Conservation (phyloP, 2,888 invertebrate species). For the Thera britannica region DNA sequence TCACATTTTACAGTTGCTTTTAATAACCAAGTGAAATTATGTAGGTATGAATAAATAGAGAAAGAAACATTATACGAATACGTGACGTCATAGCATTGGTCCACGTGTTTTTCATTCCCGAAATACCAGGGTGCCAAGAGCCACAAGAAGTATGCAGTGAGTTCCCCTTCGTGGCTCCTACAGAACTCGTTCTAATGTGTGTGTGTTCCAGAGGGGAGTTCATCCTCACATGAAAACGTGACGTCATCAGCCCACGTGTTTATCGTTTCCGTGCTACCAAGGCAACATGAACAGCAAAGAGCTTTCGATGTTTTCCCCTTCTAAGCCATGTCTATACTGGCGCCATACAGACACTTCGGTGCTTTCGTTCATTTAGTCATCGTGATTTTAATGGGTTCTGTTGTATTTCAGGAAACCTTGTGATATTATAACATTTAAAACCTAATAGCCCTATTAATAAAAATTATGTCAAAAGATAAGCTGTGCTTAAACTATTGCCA, state of each 20-base stretch:
- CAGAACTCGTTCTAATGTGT: conserved; percentile 2
- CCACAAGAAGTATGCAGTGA: conserved; percentile 2
- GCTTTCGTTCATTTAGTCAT: conserved; percentile 10
- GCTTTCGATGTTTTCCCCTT: conserved; percentile 19
- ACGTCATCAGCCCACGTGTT: conserved; percentile 39
- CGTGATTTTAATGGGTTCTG: not conserved
- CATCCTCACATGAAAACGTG: conserved; percentile 8
- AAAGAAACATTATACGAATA: not conserved
- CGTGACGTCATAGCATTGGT: conserved; percentile 7
- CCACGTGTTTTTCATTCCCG: conserved; percentile 16
- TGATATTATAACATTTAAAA: no score
- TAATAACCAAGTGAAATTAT: not conserved
- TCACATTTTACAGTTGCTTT: not conserved
- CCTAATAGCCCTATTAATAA: no score
- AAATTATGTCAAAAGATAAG: no score
- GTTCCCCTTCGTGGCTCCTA: not conserved
- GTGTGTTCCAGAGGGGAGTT: not conserved
- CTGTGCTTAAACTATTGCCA: no score
- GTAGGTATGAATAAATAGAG: no score
- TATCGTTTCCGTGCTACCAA: conserved; percentile 31
- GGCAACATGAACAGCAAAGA: conserved; percentile 30
- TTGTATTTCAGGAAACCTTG: no score
- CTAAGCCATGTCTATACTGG: conserved; percentile 4
- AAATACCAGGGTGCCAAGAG: conserved; percentile 11
- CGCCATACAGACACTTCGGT: conserved; percentile 3